Evolutionary conservation across 2,113 vertebrate genomes (phyloP), one percentile per base, ranked within the genome.

Genomic region (Colius striatus): DNA sequence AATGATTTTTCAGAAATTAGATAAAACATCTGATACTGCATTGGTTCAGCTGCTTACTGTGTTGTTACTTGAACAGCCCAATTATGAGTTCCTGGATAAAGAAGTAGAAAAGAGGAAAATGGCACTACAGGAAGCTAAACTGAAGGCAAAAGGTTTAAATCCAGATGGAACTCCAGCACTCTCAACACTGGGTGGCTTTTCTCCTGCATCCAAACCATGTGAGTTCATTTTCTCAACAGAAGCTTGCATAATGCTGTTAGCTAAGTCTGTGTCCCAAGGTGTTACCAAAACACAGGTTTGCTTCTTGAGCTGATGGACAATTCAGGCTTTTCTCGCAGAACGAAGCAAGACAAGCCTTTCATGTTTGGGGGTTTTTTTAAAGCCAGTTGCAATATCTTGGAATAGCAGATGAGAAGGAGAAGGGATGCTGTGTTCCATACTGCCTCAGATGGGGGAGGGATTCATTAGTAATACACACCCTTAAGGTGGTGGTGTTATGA

Each of bases 141-240:
- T 99, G 82, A 99, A 99, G 96, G 99, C 99, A 38, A 99, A 99
- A 94, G 99, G 99, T 22, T 98, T 99, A 95, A 99, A 99, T 92
- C 99, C 99, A 1, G 99, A 99, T 87, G 99, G 99, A 83, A 99
- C 99, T 23, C 99, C 99, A 38, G 99, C 99, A 1, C 98, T 99
- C 23, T 98, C 98, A 61, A 98, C 98, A 2, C 93, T 99, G 36
- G 99, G 99, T 30, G 99, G 99, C 65, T 99, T 99, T 98, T 99
- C 99, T 77, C 99, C 99, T 60, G 99, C 98, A 11, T 99, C 99
- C 65, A 99, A 99, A 96, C 99, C 99, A 95, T 98, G 98, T 99
- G 97, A 98, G 98, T 84, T 27, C 41, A 21, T 77, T 78, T 54
- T 70, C 36, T 54, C 38, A 65, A 62, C 50, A 48, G 80, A 62